phyloP scores from a whole-genome alignment of 2,888 invertebrate genomes.

The Acanthosepion lycidas region DNA sequence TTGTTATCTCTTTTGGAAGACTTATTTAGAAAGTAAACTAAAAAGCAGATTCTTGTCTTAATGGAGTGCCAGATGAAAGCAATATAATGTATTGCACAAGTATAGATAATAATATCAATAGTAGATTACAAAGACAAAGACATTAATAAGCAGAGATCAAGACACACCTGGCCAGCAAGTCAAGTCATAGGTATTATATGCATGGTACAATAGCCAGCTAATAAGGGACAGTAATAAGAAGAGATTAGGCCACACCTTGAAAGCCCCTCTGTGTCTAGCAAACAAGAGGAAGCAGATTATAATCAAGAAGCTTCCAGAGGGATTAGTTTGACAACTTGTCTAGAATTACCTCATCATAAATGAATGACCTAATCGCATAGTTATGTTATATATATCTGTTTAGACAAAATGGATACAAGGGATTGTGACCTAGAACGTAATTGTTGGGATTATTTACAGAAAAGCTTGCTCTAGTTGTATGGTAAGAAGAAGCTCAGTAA shows the following conservation, averaged over 20 bases:
- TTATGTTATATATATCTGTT: not conserved
- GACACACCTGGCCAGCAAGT: constrained; percentile 20
- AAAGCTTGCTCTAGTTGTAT: not conserved
- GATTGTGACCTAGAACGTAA: not conserved
- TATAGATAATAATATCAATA: not conserved
- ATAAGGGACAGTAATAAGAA: not conserved
- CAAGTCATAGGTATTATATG: not conserved
- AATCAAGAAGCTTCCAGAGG: not conserved
- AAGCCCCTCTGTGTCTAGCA: not conserved
- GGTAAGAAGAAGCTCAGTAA: not conserved
- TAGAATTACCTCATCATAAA: constrained; percentile 23
- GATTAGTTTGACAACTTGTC: not conserved
- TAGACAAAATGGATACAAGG: not conserved
- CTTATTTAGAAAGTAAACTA: too few species aligned
- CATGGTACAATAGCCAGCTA: not conserved
- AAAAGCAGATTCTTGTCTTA: too few species aligned
- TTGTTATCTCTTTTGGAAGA: too few species aligned
- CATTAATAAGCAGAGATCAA: not conserved
- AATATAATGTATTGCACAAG: not conserved
- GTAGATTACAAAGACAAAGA: not conserved
- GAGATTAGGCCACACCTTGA: not conserved
- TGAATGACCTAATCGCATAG: constrained; percentile 18
- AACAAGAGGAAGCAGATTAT: not conserved
- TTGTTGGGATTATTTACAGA: not conserved
- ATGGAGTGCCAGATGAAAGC: not conserved